Percentiles rank a stretch among this genome's conserved stretches.
Evolutionary conservation across 1,140 invertebrate species (phyloP).

Genomic region (Vanessa tameamea): DNA sequence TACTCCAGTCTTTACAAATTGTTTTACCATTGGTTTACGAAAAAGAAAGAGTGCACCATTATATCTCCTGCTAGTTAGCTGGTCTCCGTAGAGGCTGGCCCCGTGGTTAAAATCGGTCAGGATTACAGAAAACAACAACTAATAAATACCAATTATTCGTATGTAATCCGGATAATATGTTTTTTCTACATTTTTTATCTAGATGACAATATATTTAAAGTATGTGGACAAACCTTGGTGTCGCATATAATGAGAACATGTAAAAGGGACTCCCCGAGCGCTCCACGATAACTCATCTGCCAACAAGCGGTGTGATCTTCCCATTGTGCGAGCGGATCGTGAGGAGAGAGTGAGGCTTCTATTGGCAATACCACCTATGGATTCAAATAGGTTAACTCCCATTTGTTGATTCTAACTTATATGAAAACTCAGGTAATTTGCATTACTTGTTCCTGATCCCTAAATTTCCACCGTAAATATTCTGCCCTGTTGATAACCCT

Average conservation of each 20-base stretch:
- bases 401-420: background rate
- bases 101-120: no score
- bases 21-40: no score
- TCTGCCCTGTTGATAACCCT: constrained; percentile 93
- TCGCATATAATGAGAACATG: constrained; percentile 98
- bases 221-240: constrained; percentile 83
- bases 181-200: no score
- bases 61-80: no score
- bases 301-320: constrained; percentile 96
- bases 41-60: no score
- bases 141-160: no score
- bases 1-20: no score
- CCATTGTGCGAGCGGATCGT: constrained; percentile 93
- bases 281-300: constrained; percentile 97
- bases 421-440: background rate
- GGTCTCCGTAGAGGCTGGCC: no score
- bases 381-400: background rate
- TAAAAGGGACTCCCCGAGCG: constrained; percentile 95
- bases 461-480: constrained; percentile 95
- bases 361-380: constrained; percentile 89
- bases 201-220: background rate
- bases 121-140: no score
- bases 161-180: no score
- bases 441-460: constrained; percentile 89
- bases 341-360: constrained; percentile 88